Percentiles rank a stretch among this genome's conserved stretches.
Evolutionary conservation across 2,888 invertebrate species (phyloP).

Genomic region (Rhopalosiphum nymphaeae): DNA sequence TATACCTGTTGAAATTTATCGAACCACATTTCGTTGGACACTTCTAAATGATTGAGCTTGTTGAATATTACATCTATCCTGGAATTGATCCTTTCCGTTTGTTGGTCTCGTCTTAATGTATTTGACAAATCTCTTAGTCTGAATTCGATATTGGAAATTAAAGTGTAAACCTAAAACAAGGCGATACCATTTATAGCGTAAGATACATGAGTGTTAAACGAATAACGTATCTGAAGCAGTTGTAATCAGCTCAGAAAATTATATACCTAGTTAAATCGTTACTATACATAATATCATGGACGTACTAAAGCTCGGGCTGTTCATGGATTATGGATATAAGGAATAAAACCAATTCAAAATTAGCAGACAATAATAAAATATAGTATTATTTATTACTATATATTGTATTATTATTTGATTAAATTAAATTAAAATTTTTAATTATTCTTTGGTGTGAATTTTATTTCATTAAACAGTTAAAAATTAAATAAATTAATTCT

Average conservation of each 20-base stretch:
- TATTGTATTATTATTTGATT: neutral
- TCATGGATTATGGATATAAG: neutral
- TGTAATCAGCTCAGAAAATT: neutral
- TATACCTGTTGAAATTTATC: conserved; percentile 60
- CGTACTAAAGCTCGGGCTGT: neutral
- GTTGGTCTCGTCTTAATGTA: conserved; percentile 53
- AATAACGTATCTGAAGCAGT: neutral
- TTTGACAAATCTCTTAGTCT: conserved; percentile 57
- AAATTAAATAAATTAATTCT: neutral
- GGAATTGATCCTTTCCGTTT: conserved; percentile 46
- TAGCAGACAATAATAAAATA: neutral
- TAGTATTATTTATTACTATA: neutral
- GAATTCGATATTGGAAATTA: conserved; percentile 53
- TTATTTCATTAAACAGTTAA: neutral
- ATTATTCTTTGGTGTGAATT: neutral
- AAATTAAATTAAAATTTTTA: neutral
- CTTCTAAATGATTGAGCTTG: conserved; percentile 54
- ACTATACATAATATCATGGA: neutral
- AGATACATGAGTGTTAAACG: neutral
- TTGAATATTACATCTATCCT: conserved; percentile 55
- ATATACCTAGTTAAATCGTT: neutral
- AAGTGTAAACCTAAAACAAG: conserved; percentile 38
- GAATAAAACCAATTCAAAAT: neutral
- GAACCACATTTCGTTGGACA: conserved; percentile 60
- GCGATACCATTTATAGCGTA: neutral